These are phyloP conservation scores for Dorcus hopei DNA, from an alignment of 2,888 invertebrate species.

Conservation along the genomic window DNA sequence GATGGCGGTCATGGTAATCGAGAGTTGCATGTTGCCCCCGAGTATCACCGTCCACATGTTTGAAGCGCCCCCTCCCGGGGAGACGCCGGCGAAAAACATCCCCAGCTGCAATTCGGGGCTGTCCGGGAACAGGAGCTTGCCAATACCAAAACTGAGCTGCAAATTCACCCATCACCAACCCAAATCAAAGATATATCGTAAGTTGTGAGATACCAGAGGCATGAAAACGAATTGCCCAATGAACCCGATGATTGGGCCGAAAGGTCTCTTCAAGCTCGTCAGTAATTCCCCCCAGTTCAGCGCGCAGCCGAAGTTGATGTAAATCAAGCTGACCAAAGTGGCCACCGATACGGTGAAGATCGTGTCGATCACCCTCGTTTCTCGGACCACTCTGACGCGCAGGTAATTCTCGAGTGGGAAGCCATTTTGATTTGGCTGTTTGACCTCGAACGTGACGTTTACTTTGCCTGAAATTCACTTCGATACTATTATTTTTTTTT, in stretches of 20 bases:
- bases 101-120: slow-evolving; percentile 73
- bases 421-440: slow-evolving; percentile 10
- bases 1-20: slow-evolving; percentile 88
- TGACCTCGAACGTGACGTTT: slow-evolving; percentile 30
- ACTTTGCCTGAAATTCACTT: slow-evolving; percentile 34
- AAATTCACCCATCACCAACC: slow-evolving; percentile 25
- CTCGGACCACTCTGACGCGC: slow-evolving; percentile 37
- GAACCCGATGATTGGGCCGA: slow-evolving; percentile 77
- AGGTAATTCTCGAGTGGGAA: slow-evolving; percentile 14
- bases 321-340: slow-evolving; percentile 72
- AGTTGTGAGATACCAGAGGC: slow-evolving; percentile 66
- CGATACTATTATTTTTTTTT: too few relatives aligned
- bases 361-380: slow-evolving; percentile 63
- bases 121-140: slow-evolving; percentile 67
- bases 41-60: slow-evolving; percentile 94
- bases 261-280: slow-evolving; percentile 64
- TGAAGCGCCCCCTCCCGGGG: slow-evolving; percentile 93
- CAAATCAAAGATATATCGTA: not conserved
- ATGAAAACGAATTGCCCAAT: slow-evolving; percentile 76
- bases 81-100: slow-evolving; percentile 85
- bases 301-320: slow-evolving; percentile 89
- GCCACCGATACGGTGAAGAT: slow-evolving; percentile 75
- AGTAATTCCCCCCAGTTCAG: slow-evolving; percentile 71
- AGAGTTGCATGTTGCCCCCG: slow-evolving; percentile 88
- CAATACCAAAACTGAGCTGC: slow-evolving; percentile 71